Evolutionary conservation across 2,888 invertebrate species (phyloP), one percentile per base, ranked within the genome.

Genomic region (Sesamia inferens): DNA sequence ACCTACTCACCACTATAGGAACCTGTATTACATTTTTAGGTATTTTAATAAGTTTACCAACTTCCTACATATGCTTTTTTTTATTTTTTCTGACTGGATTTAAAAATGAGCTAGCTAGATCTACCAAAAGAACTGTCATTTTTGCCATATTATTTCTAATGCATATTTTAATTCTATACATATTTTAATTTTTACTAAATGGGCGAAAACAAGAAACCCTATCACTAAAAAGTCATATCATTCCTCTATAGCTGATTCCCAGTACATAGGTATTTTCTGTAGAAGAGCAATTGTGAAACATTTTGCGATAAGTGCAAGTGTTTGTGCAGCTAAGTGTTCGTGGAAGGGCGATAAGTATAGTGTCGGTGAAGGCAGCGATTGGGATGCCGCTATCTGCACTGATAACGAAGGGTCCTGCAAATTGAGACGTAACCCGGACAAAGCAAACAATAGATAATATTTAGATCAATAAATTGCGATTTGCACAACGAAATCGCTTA

Each of bases 251-350:
- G 19, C 44, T 47, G n/a, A 55, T 71, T 61, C 67, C 57, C 70
- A 76, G 71, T 73, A 55, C 66, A 82, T 83, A 78, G 67, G 69
- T 85, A 85, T 87, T 68, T 89, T 88, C 88, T 87, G 79, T 83
- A 87, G 87, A 89, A 88, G 74, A 81, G 84, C 78, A 86, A 91
- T 94, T 94, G 92, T 93, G 93, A 94, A 95, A 93, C 90, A 91
- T 92, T 93, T 93, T 85, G 93, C 94, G 94, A 95, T 95, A 94
- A 92, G 87, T 90, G 89, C 91, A 93, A 93, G 93, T 94, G 94
- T 93, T 93, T 94, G 93, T 90, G 87, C 89, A 90, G 84, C 82
- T 79, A 86, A 90, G 89, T 89, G 90, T 95, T 95, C 94, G 93
- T 93, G 93, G 96, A 95, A 95, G 89, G 85, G 85, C 90, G 95